These are phyloP conservation scores for Caenorhabditis macrosperma DNA, from an alignment of 2,888 invertebrate species.

Conservation along the genomic window DNA sequence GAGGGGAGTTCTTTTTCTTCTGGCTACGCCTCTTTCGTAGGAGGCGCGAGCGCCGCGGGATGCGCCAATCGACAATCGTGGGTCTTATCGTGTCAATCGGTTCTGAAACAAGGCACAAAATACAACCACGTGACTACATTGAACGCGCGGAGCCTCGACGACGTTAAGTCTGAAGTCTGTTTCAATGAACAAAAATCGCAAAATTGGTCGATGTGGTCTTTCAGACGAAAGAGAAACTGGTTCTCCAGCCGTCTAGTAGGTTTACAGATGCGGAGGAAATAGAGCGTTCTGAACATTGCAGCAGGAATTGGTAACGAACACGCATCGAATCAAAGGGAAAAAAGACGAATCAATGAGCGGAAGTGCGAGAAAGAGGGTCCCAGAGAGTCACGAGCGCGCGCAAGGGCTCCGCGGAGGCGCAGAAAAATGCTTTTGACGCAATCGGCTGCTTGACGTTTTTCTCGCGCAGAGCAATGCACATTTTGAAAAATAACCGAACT, in stretches of 20 bases:
- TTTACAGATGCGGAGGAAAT: slow-evolving; percentile 26
- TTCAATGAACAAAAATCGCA: slow-evolving; percentile 7
- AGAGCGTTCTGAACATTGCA: background rate
- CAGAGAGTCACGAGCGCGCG: slow-evolving; percentile 34
- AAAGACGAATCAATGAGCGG: slow-evolving; percentile 30
- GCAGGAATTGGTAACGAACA: background rate
- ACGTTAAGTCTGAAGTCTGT: background rate
- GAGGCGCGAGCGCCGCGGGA: slow-evolving; percentile 32
- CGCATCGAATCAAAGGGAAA: background rate
- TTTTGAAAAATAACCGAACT: too few relatives aligned
- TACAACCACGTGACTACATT: slow-evolving; percentile 48
- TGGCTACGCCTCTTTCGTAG: slow-evolving; percentile 49
- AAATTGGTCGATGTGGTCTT: slow-evolving; percentile 12
- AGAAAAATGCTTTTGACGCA: slow-evolving; percentile 18
- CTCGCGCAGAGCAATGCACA: background rate
- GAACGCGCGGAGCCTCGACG: slow-evolving; percentile 20
- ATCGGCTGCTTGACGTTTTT: slow-evolving; percentile 23
- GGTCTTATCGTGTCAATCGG: slow-evolving; percentile 17
- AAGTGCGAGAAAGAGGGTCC: slow-evolving; percentile 24
- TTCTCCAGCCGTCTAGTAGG: background rate
- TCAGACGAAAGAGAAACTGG: slow-evolving; percentile 13
- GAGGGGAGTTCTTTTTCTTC: slow-evolving; percentile 18
- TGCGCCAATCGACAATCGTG: slow-evolving; percentile 8
- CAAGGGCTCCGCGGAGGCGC: slow-evolving; percentile 9
- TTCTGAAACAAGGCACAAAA: slow-evolving; percentile 34